phyloP scores from a whole-genome alignment of 2,113 vertebrate species.

The Podilymbus podiceps region DNA sequence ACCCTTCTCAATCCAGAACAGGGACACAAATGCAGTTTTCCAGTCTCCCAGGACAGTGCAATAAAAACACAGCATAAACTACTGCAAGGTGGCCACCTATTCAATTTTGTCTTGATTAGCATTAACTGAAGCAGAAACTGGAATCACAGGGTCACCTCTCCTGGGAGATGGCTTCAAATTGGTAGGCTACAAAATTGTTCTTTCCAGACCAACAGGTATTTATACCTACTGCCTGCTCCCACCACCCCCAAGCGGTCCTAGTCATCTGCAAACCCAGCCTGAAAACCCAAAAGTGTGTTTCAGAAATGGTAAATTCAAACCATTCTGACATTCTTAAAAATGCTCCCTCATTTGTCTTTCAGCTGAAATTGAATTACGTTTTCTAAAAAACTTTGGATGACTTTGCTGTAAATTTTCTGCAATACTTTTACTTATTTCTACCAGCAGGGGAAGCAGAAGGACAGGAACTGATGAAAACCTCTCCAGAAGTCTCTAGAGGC shows the following conservation, averaged over 20 bases:
- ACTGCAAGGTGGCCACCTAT: not conserved
- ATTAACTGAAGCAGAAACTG: not conserved
- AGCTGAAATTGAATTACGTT: not conserved
- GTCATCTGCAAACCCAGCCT: not conserved
- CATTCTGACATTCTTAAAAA: not conserved
- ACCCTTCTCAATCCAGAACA: not conserved
- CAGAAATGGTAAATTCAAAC: not conserved
- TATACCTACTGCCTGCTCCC: not conserved
- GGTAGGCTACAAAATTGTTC: not conserved
- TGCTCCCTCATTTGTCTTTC: not conserved
- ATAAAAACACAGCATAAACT: not conserved
- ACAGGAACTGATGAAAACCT: not conserved
- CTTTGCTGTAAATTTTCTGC: not conserved
- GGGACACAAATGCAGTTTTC: not conserved
- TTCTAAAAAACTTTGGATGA: not conserved
- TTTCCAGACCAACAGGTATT: not conserved
- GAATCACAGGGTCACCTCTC: not conserved
- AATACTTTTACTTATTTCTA: not conserved
- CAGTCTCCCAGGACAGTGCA: not conserved
- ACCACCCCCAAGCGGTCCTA: not conserved
- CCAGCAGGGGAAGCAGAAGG: not conserved
- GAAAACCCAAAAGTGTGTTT: not conserved
- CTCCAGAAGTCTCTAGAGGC: not conserved
- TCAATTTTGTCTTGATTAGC: not conserved
- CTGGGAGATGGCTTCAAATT: not conserved